Percentiles rank a stretch among this genome's conserved stretches.
These are phyloP conservation scores for Tamias sibiricus DNA, from an alignment of 2,113 vertebrate species.

Conservation along the genomic window DNA sequence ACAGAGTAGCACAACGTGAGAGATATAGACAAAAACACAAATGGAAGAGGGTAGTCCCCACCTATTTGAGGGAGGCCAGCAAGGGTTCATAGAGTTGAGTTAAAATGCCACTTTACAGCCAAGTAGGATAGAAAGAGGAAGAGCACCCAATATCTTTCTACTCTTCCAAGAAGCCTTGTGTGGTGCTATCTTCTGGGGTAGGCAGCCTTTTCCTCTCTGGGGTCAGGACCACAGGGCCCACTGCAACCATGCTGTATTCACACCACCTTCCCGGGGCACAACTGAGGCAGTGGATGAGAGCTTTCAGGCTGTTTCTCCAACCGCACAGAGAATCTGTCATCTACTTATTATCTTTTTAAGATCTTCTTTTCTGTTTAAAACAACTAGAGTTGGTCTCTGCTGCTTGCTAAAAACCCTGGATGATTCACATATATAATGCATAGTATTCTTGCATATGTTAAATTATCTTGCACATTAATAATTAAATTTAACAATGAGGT, in stretches of 20 bases:
- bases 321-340: background rate
- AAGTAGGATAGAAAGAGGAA: background rate
- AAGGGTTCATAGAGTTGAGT: background rate
- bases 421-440: background rate
- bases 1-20: background rate
- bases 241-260: background rate
- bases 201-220: background rate
- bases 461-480: background rate
- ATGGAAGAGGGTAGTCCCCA: background rate
- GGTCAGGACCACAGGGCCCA: background rate
- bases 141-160: background rate
- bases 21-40: background rate
- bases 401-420: background rate
- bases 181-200: background rate
- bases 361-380: conserved; percentile 14
- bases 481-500: background rate
- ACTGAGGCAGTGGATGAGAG: background rate
- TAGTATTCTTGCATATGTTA: background rate
- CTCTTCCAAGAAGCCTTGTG: background rate
- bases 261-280: background rate
- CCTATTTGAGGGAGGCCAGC: background rate
- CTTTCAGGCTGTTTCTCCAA: background rate
- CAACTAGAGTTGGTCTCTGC: conserved; percentile 24
- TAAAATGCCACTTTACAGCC: background rate
- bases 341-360: background rate